Evolutionary conservation across 1,140 invertebrate species (phyloP).

Genomic region (Leptopilina boulardi): DNA sequence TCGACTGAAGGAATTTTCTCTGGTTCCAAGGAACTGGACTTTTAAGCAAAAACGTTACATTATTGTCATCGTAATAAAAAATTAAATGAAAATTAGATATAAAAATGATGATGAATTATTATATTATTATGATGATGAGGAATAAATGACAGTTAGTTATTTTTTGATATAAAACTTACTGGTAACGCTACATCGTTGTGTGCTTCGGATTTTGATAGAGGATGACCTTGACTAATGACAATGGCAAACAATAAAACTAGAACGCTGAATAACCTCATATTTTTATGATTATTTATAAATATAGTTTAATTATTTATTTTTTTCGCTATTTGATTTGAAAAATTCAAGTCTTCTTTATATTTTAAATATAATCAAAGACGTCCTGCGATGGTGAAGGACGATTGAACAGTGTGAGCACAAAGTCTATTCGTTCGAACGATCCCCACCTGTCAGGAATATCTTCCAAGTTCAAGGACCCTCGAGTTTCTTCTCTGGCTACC

Average conservation of each 20-base stretch:
- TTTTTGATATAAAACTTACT: background rate
- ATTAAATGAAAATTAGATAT: too few relatives aligned
- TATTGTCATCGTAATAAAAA: too few relatives aligned
- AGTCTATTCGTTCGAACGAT: conserved; percentile 11
- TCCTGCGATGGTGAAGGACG: conserved; percentile 35
- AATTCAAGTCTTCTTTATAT: background rate
- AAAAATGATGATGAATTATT: too few relatives aligned
- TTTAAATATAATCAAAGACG: conserved; percentile 10
- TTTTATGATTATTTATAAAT: conserved; percentile 52
- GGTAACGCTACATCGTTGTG: background rate
- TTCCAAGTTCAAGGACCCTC: conserved; percentile 51
- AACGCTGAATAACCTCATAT: conserved; percentile 66
- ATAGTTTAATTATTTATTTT: background rate
- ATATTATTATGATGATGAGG: too few relatives aligned
- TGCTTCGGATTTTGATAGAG: conserved; percentile 31
- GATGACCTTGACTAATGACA: conserved; percentile 19
- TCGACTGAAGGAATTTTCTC: conserved; percentile 1
- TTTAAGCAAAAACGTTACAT: too few relatives aligned
- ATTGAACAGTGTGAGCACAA: conserved; percentile 36
- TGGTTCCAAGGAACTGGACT: background rate
- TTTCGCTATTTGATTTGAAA: background rate
- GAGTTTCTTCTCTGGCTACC: background rate
- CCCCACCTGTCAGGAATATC: conserved; percentile 14
- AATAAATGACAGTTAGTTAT: too few relatives aligned
- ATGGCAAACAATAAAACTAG: conserved; percentile 46